phyloP scores from a whole-genome alignment of 2,888 invertebrate genomes.

The Andrena marginata region DNA sequence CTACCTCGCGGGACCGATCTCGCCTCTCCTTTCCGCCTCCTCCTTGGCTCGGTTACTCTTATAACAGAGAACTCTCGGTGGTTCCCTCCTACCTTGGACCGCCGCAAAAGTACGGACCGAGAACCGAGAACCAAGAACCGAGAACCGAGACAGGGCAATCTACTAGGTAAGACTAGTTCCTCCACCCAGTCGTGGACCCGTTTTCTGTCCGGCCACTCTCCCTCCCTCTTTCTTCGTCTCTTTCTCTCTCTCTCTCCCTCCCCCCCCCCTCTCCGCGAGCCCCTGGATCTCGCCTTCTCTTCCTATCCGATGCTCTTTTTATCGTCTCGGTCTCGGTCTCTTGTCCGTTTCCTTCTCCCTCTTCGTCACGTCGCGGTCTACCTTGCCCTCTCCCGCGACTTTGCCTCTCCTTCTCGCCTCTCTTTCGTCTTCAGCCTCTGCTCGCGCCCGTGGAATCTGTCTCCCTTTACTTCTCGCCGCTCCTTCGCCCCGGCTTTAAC shows the following conservation, averaged over 20 bases:
- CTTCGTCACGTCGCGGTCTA: not conserved
- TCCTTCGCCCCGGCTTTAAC: constrained; percentile 17
- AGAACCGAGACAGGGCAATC: constrained; percentile 70
- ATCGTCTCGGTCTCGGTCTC: constrained; percentile 55
- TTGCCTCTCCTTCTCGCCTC: not conserved
- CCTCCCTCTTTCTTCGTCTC: constrained; percentile 25
- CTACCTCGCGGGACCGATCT: constrained; percentile 19
- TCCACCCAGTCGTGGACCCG: constrained; percentile 73
- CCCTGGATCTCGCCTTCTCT: constrained; percentile 24
- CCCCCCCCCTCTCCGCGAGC: constrained; percentile 12
- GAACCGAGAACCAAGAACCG: constrained; percentile 58
- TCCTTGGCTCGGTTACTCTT: constrained; percentile 29
- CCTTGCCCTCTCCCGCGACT: constrained; percentile 7
- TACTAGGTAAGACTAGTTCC: constrained; percentile 77
- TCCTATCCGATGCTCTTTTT: constrained; percentile 50
- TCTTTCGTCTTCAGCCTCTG: constrained; percentile 36
- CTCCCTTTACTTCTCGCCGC: constrained; percentile 33
- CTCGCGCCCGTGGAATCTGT: constrained; percentile 21
- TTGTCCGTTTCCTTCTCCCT: constrained; percentile 25
- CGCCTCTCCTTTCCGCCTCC: constrained; percentile 67
- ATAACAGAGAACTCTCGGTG: constrained; percentile 49
- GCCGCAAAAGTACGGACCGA: constrained; percentile 66
- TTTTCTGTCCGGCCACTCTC: constrained; percentile 63
- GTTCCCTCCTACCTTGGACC: constrained; percentile 70
- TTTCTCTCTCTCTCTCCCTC: constrained; percentile 34